Base-by-base conservation (phyloP, 2,888 invertebrate genomes). In the Netelia virgata region DNA sequence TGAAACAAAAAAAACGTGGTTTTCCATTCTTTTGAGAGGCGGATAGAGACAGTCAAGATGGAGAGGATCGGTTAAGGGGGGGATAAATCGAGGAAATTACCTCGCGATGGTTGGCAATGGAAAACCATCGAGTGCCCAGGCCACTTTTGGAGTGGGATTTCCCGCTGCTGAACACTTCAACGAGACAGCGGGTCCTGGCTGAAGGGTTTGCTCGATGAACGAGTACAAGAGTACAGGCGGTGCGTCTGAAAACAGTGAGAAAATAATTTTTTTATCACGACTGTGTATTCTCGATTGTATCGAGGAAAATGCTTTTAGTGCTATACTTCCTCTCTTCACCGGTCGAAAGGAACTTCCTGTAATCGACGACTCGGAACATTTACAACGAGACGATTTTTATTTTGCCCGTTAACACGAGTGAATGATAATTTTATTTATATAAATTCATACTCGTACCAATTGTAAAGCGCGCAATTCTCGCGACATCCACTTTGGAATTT, bases 141-240 rank as follows among this genome's bases (percentile, higher is more conserved):
- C 94, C 89, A 97, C 96, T 91, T 96, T 95, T 3, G 97, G 97
- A 69, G 96, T 96, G 14, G 97, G 97, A 94, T 97, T 96, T 47
- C 96, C 96, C 68, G 96, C 95, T 88, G 96, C 96, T 87, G 96
- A 96, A 91, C 97, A 97, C 92, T 96, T 96, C 81, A 97, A 94
- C 68, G 97, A 96, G 78, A 97, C 96, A 20, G 96, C 95, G n/a
- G 96, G 96, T 47, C 97, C 97, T 0, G 96, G 96, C 90, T 96
- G 96, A 88, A 97, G 95, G 61, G 96, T 97, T 94, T 97, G 96
- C 91, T 97, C 97, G 89, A 96, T 96, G 94, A 97, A 97, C 91
- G 96, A 96, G 93, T 96, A 96, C 74, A 96, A 94, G 85, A 97
- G 94, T 87, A 96, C 95, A 0, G 97, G 97, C 41, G 96, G 96